These are phyloP conservation scores for Lepidocyrtinus sp. DNA, from an alignment of 2,888 invertebrate species.

Conservation along the genomic window DNA sequence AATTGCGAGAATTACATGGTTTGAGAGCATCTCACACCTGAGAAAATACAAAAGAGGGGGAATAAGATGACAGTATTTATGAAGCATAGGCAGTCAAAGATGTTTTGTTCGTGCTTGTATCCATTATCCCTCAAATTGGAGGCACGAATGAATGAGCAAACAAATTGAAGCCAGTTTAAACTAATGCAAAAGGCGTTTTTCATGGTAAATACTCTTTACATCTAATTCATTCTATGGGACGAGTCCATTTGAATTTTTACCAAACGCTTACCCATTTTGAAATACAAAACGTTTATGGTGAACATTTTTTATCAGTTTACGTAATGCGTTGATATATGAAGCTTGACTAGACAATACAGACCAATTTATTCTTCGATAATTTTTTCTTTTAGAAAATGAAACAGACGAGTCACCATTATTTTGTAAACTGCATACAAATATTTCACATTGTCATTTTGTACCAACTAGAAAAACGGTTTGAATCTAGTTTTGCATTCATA, in stretches of 20 bases:
- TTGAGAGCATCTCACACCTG: background rate
- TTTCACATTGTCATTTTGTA: too few relatives aligned
- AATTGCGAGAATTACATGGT: too few relatives aligned
- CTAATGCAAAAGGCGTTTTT: background rate
- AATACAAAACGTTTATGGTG: too few relatives aligned
- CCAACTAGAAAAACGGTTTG: background rate
- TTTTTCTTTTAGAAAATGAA: background rate
- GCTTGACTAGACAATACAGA: too few relatives aligned
- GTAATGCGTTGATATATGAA: background rate
- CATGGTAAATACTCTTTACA: background rate
- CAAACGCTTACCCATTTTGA: background rate
- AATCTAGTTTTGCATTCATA: background rate
- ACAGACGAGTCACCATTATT: background rate
- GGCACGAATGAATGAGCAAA: slow-evolving; percentile 12
- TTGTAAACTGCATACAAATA: background rate
- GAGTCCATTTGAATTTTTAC: too few relatives aligned
- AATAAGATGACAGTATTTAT: too few relatives aligned
- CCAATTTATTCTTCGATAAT: too few relatives aligned
- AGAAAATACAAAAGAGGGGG: too few relatives aligned
- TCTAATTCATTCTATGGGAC: too few relatives aligned
- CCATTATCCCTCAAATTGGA: slow-evolving; percentile 18
- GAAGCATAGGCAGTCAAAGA: background rate
- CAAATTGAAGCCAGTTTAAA: background rate
- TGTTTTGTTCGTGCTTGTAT: slow-evolving; percentile 10
- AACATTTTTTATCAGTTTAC: too few relatives aligned